Percentiles rank a stretch among this genome's conserved stretches.
Conservation (phyloP, 2,797 vertebrate species). For the Triplophysa bombifrons region DNA sequence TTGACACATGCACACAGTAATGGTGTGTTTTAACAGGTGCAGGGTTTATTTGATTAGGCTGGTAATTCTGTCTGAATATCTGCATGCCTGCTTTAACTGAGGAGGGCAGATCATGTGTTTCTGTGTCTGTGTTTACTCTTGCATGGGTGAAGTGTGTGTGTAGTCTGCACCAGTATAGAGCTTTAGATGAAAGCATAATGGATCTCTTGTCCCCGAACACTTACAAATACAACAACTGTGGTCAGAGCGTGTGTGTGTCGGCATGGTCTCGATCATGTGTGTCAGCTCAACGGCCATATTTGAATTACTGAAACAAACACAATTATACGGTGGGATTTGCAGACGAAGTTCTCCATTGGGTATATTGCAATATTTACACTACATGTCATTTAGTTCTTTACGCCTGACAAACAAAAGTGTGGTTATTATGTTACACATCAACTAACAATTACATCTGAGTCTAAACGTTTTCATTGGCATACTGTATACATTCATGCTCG, state of each 20-base stretch:
- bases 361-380: conserved; percentile 15
- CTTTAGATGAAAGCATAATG: conserved; percentile 32
- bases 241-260: conserved; percentile 14
- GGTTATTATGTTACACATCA: conserved; percentile 13
- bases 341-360: not conserved
- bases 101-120: conserved; percentile 23
- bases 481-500: not conserved
- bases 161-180: conserved; percentile 6
- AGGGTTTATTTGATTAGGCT: conserved; percentile 32
- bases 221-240: conserved; percentile 18
- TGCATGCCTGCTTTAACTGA: conserved; percentile 21
- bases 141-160: not conserved
- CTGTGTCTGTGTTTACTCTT: conserved; percentile 5
- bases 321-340: conserved; percentile 18
- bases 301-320: conserved; percentile 28
- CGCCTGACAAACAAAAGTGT: not conserved
- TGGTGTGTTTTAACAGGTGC: conserved; percentile 32
- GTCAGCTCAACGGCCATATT: conserved; percentile 6
- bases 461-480: not conserved
- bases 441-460: conserved; percentile 9
- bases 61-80: conserved; percentile 30
- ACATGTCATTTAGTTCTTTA: conserved; percentile 7
- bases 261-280: conserved; percentile 6
- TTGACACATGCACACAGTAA: conserved; percentile 3
- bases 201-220: conserved; percentile 11